Percentiles rank a stretch among this genome's conserved stretches.
Conservation (phyloP, 2,888 invertebrate genomes). For the Cremastobaeus sp. region DNA sequence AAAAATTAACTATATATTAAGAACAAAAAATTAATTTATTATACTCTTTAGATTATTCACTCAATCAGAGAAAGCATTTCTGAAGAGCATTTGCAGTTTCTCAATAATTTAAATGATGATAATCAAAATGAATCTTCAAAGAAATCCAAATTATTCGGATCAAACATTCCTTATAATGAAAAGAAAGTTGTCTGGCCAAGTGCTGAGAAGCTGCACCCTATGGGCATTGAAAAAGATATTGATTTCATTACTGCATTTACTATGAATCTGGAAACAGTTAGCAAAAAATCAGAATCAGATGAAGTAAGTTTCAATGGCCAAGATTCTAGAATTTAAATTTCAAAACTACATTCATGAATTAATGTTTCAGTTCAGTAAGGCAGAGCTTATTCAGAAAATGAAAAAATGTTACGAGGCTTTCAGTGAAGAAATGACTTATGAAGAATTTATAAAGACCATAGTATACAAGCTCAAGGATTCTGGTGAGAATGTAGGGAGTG, state of each 20-base stretch:
- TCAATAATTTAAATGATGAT: slow-evolving; percentile 52
- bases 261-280: slow-evolving; percentile 63
- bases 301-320: slow-evolving; percentile 60
- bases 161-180: slow-evolving; percentile 67
- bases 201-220: slow-evolving; percentile 67
- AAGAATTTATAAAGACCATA: slow-evolving; percentile 82
- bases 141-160: slow-evolving; percentile 64
- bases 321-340: neutral
- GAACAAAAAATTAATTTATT: neutral
- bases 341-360: neutral
- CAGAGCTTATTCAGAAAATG: slow-evolving; percentile 81
- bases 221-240: slow-evolving; percentile 64
- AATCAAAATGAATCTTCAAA: slow-evolving; percentile 21
- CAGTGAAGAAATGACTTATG: slow-evolving; percentile 79
- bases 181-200: slow-evolving; percentile 69
- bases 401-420: slow-evolving; percentile 79
- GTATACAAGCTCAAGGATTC: slow-evolving; percentile 81
- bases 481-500: slow-evolving; percentile 85
- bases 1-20: neutral
- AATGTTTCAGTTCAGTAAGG: slow-evolving; percentile 80
- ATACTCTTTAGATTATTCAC: slow-evolving; percentile 79
- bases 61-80: slow-evolving; percentile 65
- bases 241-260: slow-evolving; percentile 67
- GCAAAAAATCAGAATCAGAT: slow-evolving; percentile 46
- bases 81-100: slow-evolving; percentile 67